Base-by-base conservation (phyloP, 2,113 vertebrate genomes). In the Indri indri region DNA sequence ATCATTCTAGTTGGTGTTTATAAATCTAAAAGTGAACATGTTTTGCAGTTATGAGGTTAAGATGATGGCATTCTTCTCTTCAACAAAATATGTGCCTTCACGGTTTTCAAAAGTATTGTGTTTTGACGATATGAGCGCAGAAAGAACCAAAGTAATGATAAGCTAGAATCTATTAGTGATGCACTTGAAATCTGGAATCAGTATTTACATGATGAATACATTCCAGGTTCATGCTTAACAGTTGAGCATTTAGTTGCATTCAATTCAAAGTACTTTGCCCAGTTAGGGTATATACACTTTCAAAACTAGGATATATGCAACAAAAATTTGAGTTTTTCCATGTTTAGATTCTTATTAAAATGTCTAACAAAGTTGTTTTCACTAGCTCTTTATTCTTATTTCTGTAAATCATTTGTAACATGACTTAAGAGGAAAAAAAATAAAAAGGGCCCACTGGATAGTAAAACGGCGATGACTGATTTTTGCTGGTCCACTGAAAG, bases 21-120 rank as follows among this genome's bases (percentile, higher is more conserved):
- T 82, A 95, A 95, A 87, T 93, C 25, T 87, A 73, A 80, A 95
- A 61, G 83, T 80, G n/a, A 63, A 96, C 95, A 63, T 23, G 17
- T 83, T 90, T 91, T 84, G 23, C 52, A 96, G 80, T 89, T 83
- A 91, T 34, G 40, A 47, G 89, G 73, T 27, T 91, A 94, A 90
- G 37, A 87, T 40, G 42, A 82, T 61, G 34, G 25, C 22, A 77
- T 71, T 61, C 66, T 79, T 94, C 20, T 86, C 32, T 71, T 91
- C 42, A 95, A 96, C 37, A 97, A 95, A 96, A 91, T 74, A 74
- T 34, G 11, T 63, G 22, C 37, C 59, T 89, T 89, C 27, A 8
- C 2, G 81, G 42, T 80, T 91, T 88, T 93, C 42, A 68, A 66
- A 96, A 89, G 79, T 90, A 73, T 59, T 91, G 61, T 84, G 37